Evolutionary conservation across 1,140 invertebrate genomes (phyloP), one percentile per base, ranked within the genome.

Genomic region (Thalassaphorura encarpata): DNA sequence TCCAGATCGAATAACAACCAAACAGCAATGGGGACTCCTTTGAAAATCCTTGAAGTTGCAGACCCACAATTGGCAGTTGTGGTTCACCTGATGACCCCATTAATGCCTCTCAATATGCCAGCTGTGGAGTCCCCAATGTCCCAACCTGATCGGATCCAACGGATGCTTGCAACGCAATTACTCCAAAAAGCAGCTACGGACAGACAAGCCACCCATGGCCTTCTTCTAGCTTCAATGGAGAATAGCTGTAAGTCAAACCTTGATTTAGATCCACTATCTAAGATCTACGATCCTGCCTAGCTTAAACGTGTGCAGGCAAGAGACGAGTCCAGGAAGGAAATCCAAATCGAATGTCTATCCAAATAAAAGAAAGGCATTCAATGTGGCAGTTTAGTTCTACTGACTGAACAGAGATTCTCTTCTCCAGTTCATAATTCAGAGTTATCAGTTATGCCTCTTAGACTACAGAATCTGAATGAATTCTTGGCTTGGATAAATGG

Each of bases 141-240:
- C 1, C 80, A 83, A 69, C 87, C 85, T 0, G 70, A 87, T 55
- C 76, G 83, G 29, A 80, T 85, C 60, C 88, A 90, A 70, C 78
- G 83, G 56, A 77, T 81, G 29, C 81, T 84, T 21, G 87, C 86
- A 1, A 79, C 78, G 6, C 84, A 89, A 64, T 72, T 90, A 5
- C 69, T 90, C 3, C 80, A 78, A 16, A 86, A 89, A 67, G 81
- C 89, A 8, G 75, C 75, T 8, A 76, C 79, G 67, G 79, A 81
- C 2, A 83, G 84, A 64, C 81, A 80, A 5, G 78, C 86, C 43
- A 72, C 84, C 41, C 78, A 88, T 62, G 78, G 87, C 60, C 88
- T 91, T 80, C 73, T 92, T 6, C 71, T 92, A 27, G 83, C 85
- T 27, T 91, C 90, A 67, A 87, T 91, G 80, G 88, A 92, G 68